A percentile compares a stretch with the other conserved stretches of the same genome.
phyloP scores from a whole-genome alignment of 2,888 invertebrate genomes.

The Lithophane socia region DNA sequence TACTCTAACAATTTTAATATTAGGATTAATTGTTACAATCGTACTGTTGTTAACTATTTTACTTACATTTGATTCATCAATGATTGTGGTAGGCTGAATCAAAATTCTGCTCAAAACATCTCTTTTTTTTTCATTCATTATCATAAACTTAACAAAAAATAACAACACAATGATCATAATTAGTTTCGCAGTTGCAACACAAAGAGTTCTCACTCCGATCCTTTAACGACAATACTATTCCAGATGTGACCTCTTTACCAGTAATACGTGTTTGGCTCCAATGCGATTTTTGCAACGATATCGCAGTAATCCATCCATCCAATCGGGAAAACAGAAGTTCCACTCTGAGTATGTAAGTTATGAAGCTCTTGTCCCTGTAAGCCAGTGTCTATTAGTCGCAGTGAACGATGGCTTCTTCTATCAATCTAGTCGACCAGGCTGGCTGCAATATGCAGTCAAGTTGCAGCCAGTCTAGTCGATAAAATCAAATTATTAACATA shows the following conservation, averaged over 20 bases:
- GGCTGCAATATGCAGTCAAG: no score
- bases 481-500: no score
- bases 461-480: no score
- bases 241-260: conserved; percentile 71
- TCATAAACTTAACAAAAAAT: background rate
- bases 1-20: no score
- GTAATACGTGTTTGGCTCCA: conserved; percentile 18
- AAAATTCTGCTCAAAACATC: background rate
- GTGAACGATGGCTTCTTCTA: no score
- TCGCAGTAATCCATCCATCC: background rate
- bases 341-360: background rate
- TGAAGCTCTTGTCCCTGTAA: background rate
- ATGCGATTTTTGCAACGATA: conserved; percentile 54
- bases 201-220: conserved; percentile 61
- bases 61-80: no score
- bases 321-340: conserved; percentile 20
- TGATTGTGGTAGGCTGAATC: no score
- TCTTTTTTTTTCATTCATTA: background rate
- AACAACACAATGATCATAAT: conserved; percentile 61
- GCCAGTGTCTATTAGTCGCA: background rate
- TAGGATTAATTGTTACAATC: no score
- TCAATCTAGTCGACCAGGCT: background rate
- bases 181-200: conserved; percentile 69
- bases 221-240: conserved; percentile 57
- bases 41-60: no score